A percentile compares a stretch with the other conserved stretches of the same genome.
Evolutionary conservation across 1,140 invertebrate genomes (phyloP).

Genomic region (Maniola jurtina): DNA sequence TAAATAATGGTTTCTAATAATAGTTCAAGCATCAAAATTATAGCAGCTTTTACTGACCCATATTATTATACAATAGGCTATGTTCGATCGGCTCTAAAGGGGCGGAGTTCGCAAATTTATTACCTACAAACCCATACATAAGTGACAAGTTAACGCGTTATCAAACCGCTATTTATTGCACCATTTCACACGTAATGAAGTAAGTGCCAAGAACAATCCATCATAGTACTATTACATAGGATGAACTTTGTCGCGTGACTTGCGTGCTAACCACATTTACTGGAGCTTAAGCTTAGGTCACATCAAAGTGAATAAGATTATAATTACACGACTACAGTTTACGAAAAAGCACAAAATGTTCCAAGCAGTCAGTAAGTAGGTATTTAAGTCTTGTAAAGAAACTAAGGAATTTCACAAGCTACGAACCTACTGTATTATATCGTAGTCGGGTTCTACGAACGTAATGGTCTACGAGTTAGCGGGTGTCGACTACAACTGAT

Average conservation of each 20-base stretch:
- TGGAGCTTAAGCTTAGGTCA: slow-evolving; percentile 28
- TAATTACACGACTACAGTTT: no score
- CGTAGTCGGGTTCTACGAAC: no score
- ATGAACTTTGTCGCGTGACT: slow-evolving; percentile 52
- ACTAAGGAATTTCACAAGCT: no score
- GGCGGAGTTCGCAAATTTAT: slow-evolving; percentile 5
- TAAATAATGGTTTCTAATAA: no score
- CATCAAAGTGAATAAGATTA: slow-evolving; percentile 4
- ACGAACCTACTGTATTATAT: no score
- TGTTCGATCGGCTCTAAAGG: not conserved
- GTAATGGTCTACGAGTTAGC: no score
- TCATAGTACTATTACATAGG: slow-evolving; percentile 52
- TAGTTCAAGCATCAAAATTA: no score
- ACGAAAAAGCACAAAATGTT: no score
- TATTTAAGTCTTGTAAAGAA: no score
- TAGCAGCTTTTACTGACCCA: not conserved
- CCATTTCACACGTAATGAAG: slow-evolving; percentile 41
- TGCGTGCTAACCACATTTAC: slow-evolving; percentile 43
- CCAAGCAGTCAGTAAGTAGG: no score
- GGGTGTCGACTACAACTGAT: no score
- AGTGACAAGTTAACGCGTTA: slow-evolving; percentile 24
- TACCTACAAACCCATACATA: slow-evolving; percentile 2
- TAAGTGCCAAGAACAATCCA: slow-evolving; percentile 60
- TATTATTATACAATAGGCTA: not conserved
- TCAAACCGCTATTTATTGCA: slow-evolving; percentile 25